A percentile compares a stretch with the other conserved stretches of the same genome.
Evolutionary conservation across 2,888 invertebrate species (phyloP).

Genomic region (Incurvaria masculella): DNA sequence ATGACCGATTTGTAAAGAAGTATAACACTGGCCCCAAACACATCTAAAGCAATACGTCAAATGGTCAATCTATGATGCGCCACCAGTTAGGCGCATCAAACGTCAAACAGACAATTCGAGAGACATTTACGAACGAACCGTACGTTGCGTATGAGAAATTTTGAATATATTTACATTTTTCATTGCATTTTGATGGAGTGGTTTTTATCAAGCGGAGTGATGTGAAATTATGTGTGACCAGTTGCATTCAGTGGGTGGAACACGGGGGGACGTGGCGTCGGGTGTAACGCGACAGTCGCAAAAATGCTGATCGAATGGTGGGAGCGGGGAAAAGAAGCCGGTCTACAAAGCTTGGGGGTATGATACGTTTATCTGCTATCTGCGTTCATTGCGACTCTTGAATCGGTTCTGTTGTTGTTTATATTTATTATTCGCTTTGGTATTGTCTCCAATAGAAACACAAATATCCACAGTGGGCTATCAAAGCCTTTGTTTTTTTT

Average conservation of each 20-base stretch:
- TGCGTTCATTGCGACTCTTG: too few relatives aligned
- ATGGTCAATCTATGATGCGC: slow-evolving; percentile 21
- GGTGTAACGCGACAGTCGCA: not conserved
- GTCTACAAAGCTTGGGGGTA: not conserved
- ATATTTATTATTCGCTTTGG: too few relatives aligned
- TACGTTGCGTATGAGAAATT: slow-evolving; percentile 25
- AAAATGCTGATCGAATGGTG: slow-evolving; percentile 51
- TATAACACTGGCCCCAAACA: too few relatives aligned
- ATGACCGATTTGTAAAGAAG: too few relatives aligned
- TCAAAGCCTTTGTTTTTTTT: too few relatives aligned
- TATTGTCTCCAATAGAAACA: too few relatives aligned
- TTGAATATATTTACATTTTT: slow-evolving; percentile 52
- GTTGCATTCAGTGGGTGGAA: slow-evolving; percentile 29
- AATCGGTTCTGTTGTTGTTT: too few relatives aligned
- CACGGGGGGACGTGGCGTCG: slow-evolving; percentile 28
- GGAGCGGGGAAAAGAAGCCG: slow-evolving; percentile 32
- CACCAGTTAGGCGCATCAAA: slow-evolving; percentile 18
- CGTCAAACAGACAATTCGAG: slow-evolving; percentile 16
- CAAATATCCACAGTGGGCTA: too few relatives aligned
- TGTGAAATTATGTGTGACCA: slow-evolving; percentile 51
- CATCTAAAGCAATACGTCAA: slow-evolving; percentile 23
- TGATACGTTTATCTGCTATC: too few relatives aligned
- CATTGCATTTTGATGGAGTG: slow-evolving; percentile 51
- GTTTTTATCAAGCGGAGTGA: slow-evolving; percentile 44
- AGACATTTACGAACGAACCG: slow-evolving; percentile 31